Base-by-base conservation (phyloP, 2,113 vertebrate species). In the Ochotona curzoniae region DNA sequence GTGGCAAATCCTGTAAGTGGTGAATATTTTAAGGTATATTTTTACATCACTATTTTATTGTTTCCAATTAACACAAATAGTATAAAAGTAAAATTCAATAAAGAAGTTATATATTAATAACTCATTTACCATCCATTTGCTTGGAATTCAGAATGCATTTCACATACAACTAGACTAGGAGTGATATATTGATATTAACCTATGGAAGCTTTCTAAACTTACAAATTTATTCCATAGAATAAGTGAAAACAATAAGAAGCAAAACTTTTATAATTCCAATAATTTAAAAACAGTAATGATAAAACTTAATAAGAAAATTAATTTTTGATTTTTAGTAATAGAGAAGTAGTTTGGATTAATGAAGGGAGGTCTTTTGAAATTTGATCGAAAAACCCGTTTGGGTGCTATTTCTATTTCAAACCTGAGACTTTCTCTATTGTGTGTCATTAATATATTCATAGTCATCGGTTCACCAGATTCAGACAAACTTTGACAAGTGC, bases 11-110 rank as follows among this genome's bases (percentile, higher is more conserved):
- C 25, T 88, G 70, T 54, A 67, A 83, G 6, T 61, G 70, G 28
- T 75, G 71, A 89, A 51, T 25, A 74, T 64, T 93, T 75, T 54
- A 32, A 69, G 51, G 5, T 66, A 89, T 79, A 88, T 67, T 87
- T 82, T 90, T 78, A 47, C 13, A 83, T n/a, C 79, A 13, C 4
- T 71, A 21, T 60, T 90, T 70, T 82, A 69, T 54, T 80, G 32
- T 78, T 93, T 87, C 51, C 82, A 44, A 9, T 89, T 89, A 54
- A 83, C 21, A 23, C 44, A 30, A 74, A 74, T 5, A 85, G 13
- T 44, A 75, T 69, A 78, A 87, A 74, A 26, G 30, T 82, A 82
- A 60, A 90, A 74, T 20, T 82, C 57, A 89, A 71, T 30, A 83
- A 60, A 71, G 1, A 75, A 89, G 18, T 67, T 63, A 14, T 5